phyloP scores from a whole-genome alignment of 2,797 vertebrate genomes.

The Trachops cirrhosus region DNA sequence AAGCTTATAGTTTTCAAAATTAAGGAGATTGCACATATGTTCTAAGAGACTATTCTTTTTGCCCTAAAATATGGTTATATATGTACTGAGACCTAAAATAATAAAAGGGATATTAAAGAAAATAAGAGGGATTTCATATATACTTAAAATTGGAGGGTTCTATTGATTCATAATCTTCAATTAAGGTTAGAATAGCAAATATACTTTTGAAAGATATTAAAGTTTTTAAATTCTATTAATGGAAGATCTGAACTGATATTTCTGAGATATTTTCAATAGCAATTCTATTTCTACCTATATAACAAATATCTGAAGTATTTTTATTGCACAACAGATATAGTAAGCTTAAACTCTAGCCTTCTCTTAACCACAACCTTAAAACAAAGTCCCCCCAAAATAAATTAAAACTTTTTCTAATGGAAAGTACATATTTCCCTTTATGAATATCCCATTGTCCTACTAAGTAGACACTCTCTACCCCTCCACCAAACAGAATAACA shows the following conservation, averaged over 20 bases:
- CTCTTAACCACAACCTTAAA: not conserved
- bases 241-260: not conserved
- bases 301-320: not conserved
- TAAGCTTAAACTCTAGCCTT: not conserved
- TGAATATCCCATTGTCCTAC: not conserved
- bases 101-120: not conserved
- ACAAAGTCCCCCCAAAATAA: not conserved
- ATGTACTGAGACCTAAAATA: not conserved
- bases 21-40: not conserved
- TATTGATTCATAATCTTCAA: not conserved
- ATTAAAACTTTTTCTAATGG: not conserved
- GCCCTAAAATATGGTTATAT: not conserved
- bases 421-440: not conserved
- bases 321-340: not conserved
- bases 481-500: not conserved
- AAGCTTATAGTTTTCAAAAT: not conserved
- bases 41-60: not conserved
- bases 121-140: not conserved
- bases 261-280: not conserved
- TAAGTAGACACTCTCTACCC: not conserved
- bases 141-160: not conserved
- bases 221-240: not conserved
- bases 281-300: not conserved
- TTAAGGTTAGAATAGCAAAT: not conserved
- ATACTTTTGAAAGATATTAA: not conserved